phyloP scores from a whole-genome alignment of 2,113 vertebrate genomes.

The Puffinus mauretanicus region DNA sequence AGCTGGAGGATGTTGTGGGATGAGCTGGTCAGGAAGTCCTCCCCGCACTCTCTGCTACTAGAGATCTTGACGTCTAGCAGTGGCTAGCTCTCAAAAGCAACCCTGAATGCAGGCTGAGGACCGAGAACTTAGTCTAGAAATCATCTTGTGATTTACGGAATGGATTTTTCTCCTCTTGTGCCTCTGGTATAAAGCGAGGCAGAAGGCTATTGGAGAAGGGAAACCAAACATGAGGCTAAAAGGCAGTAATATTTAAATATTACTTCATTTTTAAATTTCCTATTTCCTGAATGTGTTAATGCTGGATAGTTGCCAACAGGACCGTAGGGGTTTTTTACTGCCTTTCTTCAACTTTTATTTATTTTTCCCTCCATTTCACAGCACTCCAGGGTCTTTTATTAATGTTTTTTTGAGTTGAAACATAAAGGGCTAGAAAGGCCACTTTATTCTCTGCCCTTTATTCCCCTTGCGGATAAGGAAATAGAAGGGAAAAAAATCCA shows the following conservation, averaged over 20 bases:
- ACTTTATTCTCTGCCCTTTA: slow-evolving; percentile 36
- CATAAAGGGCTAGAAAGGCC: not conserved
- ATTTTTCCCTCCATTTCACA: not conserved
- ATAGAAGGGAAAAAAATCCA: not conserved
- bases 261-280: not conserved
- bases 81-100: not conserved
- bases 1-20: not conserved
- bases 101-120: not conserved
- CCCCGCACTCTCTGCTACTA: not conserved
- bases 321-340: not conserved
- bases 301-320: not conserved
- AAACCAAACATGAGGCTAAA: not conserved
- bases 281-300: not conserved
- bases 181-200: not conserved
- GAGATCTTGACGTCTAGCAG: not conserved
- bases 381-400: slow-evolving; percentile 2
- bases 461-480: not conserved
- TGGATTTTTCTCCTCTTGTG: not conserved
- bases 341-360: not conserved
- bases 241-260: not conserved
- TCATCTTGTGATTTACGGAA: not conserved
- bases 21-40: not conserved
- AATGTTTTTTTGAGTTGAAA: not conserved
- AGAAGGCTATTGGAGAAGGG: not conserved
- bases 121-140: not conserved